Conservation (phyloP, 2,888 invertebrate genomes). For the Sinhomidia bicolor region DNA sequence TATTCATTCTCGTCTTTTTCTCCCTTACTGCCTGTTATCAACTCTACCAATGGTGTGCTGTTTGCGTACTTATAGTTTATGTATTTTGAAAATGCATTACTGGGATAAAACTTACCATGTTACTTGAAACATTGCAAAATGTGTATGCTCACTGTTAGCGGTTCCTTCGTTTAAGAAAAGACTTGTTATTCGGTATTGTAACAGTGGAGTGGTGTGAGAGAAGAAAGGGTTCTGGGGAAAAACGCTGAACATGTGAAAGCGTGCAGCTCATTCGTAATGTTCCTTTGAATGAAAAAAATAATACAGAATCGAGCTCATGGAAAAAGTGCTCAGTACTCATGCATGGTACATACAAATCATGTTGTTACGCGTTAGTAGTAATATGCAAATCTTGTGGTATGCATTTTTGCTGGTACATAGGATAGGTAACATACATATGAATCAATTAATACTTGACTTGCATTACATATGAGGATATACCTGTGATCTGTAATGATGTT, state of each 20-base stretch:
- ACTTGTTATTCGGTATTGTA: neutral
- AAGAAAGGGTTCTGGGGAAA: neutral
- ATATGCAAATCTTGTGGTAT: no score
- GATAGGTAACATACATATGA: no score
- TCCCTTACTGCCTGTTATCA: neutral
- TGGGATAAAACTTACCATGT: neutral
- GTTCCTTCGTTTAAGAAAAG: no score
- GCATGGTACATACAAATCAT: no score
- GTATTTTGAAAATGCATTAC: neutral
- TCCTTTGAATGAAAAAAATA: constrained; percentile 12
- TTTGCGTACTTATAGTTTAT: constrained; percentile 2
- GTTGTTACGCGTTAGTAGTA: no score
- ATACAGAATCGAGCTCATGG: neutral
- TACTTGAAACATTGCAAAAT: constrained; percentile 14
- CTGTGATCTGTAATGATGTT: neutral
- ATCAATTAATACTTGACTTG: no score
- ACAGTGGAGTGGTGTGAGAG: constrained; percentile 2
- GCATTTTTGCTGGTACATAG: no score
- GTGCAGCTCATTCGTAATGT: neutral
- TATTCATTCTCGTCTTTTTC: constrained; percentile 10
- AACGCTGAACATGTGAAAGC: neutral
- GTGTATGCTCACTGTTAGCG: no score
- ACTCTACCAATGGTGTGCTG: neutral
- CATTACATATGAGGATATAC: no score
- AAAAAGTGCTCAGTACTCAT: neutral